Evolutionary conservation across 2,888 invertebrate genomes (phyloP), one percentile per base, ranked within the genome.

Genomic region (Tolmerus cingulatus): DNA sequence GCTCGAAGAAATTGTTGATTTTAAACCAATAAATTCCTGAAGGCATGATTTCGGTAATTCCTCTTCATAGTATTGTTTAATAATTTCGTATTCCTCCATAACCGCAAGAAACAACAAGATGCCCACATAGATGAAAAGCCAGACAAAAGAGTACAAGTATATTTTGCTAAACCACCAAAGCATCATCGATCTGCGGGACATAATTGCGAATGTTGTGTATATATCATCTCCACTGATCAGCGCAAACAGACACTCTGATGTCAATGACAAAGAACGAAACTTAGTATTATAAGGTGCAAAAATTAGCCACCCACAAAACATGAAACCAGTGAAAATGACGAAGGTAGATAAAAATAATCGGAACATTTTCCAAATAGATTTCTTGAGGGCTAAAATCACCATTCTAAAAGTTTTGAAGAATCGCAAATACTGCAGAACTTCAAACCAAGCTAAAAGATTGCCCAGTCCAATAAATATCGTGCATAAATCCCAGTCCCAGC

Each of bases 361-460:
- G 40, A 97, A 95, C 87, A 99, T 97, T 92, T 98, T 97, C 0
- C 99, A 99, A 19, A 98, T 96, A 0, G 99, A 98, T 91, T 96
- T 96, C 92, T 98, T 98, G 90, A 99, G 91, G 0, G 99, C 99
- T 74, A 99, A 93, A 91, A 99, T 98, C 0, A 99, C 96, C 86
- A 99, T 98, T 93, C 99, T 99, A 93, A 99, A 99, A 0, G 98
- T 98, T 92, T 97, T 96, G 92, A 99, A 99, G 93, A 99, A 99
- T 34, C 98, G 98, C 34, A 99, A 94, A 91, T 99, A 99, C 85
- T 99, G 94, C 19, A 99, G 93, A 0, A 99, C 97, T 37, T 99
- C 99, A 91, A 99, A 97, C 98, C 99, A 99, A 0, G 99, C 98
- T 0, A 99, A 93, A 89, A 99, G 94, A 91, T 98, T 99, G 4